These are phyloP conservation scores for Rhineura floridana DNA, from an alignment of 2,113 vertebrate genomes.

Conservation along the genomic window DNA sequence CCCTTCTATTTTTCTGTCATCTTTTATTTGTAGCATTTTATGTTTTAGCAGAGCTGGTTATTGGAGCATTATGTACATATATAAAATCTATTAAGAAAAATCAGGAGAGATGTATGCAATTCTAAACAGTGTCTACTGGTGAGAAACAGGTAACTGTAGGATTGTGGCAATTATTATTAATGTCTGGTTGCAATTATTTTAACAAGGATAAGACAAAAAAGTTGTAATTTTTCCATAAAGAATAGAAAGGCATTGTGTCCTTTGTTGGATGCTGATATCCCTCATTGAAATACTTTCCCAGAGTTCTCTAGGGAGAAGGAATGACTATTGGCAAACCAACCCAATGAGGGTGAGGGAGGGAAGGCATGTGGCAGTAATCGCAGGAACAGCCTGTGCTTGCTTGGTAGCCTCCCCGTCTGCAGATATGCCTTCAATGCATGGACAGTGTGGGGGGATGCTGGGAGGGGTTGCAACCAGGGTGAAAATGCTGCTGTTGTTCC, in stretches of 20 bases:
- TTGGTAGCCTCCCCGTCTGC: background rate
- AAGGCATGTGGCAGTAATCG: background rate
- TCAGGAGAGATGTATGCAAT: slow-evolving; percentile 45
- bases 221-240: slow-evolving; percentile 34
- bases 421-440: background rate
- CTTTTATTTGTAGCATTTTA: slow-evolving; percentile 38
- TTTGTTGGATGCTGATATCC: background rate
- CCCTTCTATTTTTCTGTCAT: slow-evolving; percentile 62
- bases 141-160: slow-evolving; percentile 23
- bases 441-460: background rate
- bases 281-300: background rate
- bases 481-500: background rate
- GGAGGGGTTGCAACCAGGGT: background rate
- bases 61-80: slow-evolving; percentile 64
- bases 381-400: background rate
- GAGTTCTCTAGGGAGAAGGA: background rate
- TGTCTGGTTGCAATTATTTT: slow-evolving; percentile 40
- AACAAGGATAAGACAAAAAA: slow-evolving; percentile 47
- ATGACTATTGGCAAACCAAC: background rate
- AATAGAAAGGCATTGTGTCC: background rate
- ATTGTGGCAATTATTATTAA: slow-evolving; percentile 58
- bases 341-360: background rate
- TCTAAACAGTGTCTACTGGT: slow-evolving; percentile 23
- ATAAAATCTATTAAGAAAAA: slow-evolving; percentile 61
- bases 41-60: slow-evolving; percentile 45